A percentile compares a stretch with the other conserved stretches of the same genome.
Conservation (phyloP, 2,113 vertebrate genomes). For the cat (Felis catus) region F.catus_Fca126_mat1.0 CM031411.1:96242001-96242500, state of each 20-base stretch:
- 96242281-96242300: background rate
- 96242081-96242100: too few species aligned
- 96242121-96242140: too few species aligned
- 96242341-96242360: background rate
- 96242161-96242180: background rate
- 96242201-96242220: conserved; percentile 18
- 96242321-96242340: background rate
- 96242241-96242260: background rate
- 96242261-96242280: background rate
- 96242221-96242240: background rate
- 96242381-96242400: background rate
- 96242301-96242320: background rate
- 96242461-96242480: background rate
- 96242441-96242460: background rate
- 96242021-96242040: too few species aligned
- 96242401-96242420: background rate
- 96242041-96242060: too few species aligned
- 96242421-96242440: conserved; percentile 2
- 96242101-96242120: too few species aligned
- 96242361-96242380: background rate
- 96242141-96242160: conserved; percentile 1
- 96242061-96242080: too few species aligned
- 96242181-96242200: background rate
- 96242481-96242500: background rate
- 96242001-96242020: too few species aligned